Conservation (phyloP, 2,797 vertebrate species). For the Bucorvus abyssinicus region DNA sequence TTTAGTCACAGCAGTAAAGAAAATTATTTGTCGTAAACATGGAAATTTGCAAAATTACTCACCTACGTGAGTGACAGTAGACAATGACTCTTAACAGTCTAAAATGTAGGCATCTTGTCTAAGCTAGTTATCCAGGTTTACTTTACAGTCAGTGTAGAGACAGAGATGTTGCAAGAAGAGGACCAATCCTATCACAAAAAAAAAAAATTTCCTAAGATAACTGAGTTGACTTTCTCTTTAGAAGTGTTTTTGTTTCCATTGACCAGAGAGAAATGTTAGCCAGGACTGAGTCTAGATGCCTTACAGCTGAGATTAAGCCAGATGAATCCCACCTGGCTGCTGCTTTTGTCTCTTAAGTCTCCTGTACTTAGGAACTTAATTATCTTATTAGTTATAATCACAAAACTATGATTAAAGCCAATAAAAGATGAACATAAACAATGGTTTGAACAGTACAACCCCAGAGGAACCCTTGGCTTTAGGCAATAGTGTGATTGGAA, state of each 20-base stretch:
- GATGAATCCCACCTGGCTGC: slow-evolving; percentile 28
- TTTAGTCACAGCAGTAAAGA: neutral
- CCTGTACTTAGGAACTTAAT: neutral
- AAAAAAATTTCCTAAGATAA: neutral
- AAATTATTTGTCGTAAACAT: neutral
- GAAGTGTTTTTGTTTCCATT: neutral
- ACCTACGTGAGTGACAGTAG: fast-evolving
- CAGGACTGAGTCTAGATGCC: neutral
- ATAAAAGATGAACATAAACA: neutral
- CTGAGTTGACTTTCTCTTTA: neutral
- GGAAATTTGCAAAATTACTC: neutral
- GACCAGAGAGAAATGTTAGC: neutral
- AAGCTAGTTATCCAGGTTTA: neutral
- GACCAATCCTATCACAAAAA: neutral
- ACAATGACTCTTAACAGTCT: neutral
- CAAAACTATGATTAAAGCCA: slow-evolving; percentile 27
- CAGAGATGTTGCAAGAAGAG: neutral
- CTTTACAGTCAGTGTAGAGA: neutral
- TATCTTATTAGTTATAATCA: slow-evolving; percentile 33
- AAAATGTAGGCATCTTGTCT: neutral
- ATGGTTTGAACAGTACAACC: neutral
- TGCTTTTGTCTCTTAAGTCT: neutral
- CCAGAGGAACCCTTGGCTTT: neutral
- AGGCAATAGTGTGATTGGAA: neutral
- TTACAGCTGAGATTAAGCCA: slow-evolving; percentile 1